Conservation (phyloP, 53 echinoderm and acorn worm genomes). For the Arbacia lixula region DNA sequence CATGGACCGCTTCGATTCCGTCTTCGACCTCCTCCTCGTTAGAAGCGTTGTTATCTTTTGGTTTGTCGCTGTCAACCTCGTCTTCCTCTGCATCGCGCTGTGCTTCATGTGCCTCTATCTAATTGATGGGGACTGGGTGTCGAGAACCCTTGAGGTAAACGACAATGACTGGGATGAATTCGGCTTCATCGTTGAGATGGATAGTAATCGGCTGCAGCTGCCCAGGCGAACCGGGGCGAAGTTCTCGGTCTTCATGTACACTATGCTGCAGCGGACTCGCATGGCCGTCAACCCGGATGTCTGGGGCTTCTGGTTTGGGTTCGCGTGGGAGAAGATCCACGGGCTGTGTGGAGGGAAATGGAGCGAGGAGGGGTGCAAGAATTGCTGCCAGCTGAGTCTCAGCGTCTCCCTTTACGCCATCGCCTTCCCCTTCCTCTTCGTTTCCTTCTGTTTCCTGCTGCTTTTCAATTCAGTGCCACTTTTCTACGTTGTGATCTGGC, state of each 20-base stretch:
- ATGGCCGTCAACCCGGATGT: conserved; percentile 47
- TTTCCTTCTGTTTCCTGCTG: conserved; percentile 60
- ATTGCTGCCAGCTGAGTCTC: conserved; percentile 55
- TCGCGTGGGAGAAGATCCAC: conserved; percentile 17
- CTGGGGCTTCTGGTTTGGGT: conserved; percentile 24
- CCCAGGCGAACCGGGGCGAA: neutral
- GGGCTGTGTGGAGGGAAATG: neutral
- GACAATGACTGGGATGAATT: conserved; percentile 50
- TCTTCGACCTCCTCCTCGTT: conserved; percentile 61
- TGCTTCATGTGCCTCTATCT: conserved; percentile 70
- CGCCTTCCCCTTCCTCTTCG: conserved; percentile 58
- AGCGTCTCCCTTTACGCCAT: conserved; percentile 44
- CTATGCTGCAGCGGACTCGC: conserved; percentile 29
- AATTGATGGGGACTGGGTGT: conserved; percentile 34
- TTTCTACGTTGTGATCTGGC: conserved; percentile 72
- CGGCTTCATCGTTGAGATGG: conserved; percentile 44
- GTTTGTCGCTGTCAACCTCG: conserved; percentile 60
- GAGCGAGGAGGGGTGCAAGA: conserved; percentile 53
- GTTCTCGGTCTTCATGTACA: conserved; percentile 12
- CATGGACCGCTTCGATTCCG: conserved; percentile 54
- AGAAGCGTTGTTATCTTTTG: conserved; percentile 58
- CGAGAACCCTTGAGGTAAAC: conserved; percentile 38
- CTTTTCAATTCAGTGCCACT: conserved; percentile 80
- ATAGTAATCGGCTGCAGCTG: neutral
- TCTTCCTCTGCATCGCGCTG: conserved; percentile 65